Evolutionary conservation across 2,113 vertebrate species (phyloP).

Genomic region (Pseudolaguvia tuberculata): DNA sequence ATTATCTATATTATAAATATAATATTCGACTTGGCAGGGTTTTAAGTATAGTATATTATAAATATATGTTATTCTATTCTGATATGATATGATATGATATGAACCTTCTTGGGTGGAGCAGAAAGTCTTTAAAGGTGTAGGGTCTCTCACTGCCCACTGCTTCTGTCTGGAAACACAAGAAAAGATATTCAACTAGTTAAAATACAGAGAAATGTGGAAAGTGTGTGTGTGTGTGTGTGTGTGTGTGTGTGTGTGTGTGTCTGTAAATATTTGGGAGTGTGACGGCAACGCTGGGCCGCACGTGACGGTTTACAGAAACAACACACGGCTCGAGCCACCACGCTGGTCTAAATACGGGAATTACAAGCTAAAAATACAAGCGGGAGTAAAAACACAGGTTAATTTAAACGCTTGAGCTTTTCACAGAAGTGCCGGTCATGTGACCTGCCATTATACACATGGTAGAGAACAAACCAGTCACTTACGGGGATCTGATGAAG

Average conservation of each 20-base stretch:
- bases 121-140: slow-evolving; percentile 96
- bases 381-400: background rate
- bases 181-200: background rate
- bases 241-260: background rate
- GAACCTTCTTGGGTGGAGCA: slow-evolving; percentile 95
- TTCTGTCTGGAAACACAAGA: slow-evolving; percentile 84
- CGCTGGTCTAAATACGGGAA: slow-evolving; percentile 19
- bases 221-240: background rate
- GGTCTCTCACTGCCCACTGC: slow-evolving; percentile 88
- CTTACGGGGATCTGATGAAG: slow-evolving; percentile 93
- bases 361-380: background rate
- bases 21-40: too few species aligned
- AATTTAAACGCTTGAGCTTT: background rate
- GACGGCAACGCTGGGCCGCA: background rate
- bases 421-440: background rate
- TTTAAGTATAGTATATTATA: too few species aligned
- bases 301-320: slow-evolving; percentile 25
- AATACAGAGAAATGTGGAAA: slow-evolving; percentile 1
- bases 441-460: too few species aligned
- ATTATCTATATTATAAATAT: too few species aligned
- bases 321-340: slow-evolving; percentile 20
- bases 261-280: slow-evolving; percentile 6
- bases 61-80: too few species aligned
- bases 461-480: slow-evolving; percentile 39
- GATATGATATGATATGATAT: too few species aligned